Percentiles rank a stretch among this genome's conserved stretches.
Conservation (phyloP, 2,113 vertebrate species). For the Phoxinus phoxinus region DNA sequence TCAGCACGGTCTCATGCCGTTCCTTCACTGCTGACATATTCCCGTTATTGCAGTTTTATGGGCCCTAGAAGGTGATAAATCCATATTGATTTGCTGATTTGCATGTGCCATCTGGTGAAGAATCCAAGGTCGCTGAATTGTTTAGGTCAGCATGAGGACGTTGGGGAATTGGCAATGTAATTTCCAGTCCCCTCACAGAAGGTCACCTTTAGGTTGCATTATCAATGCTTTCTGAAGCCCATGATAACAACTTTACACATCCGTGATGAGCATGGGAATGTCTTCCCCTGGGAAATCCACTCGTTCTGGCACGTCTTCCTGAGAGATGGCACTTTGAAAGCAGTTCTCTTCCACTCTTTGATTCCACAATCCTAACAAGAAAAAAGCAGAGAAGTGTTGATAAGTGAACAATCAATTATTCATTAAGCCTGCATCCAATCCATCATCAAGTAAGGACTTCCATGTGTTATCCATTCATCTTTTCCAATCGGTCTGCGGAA, state of each 20-base stretch:
- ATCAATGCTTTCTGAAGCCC: background rate
- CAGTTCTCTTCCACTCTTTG: constrained; percentile 30
- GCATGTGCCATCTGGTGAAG: constrained; percentile 52
- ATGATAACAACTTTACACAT: background rate
- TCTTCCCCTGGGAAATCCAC: background rate
- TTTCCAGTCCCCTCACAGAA: constrained; percentile 41
- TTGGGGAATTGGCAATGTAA: background rate
- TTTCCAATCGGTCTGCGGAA: constrained; percentile 35
- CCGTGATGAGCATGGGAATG: constrained; percentile 4
- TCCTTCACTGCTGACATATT: constrained; percentile 26
- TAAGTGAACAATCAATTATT: constrained; percentile 45
- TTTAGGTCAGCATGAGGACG: constrained; percentile 37
- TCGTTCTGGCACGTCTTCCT: background rate
- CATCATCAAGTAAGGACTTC: constrained; percentile 27
- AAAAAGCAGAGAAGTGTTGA: constrained; percentile 45
- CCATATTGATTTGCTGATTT: constrained; percentile 55
- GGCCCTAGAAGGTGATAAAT: constrained; percentile 42
- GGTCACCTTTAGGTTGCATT: constrained; percentile 32
- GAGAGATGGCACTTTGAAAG: constrained; percentile 33
- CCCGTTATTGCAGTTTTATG: constrained; percentile 52
- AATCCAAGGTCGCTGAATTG: constrained; percentile 47
- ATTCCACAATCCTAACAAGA: constrained; percentile 45
- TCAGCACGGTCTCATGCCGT: background rate
- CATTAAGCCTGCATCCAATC: constrained; percentile 32
- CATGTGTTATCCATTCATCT: constrained; percentile 45